Evolutionary conservation across 2,888 invertebrate species (phyloP).

Genomic region (Chloroclysta siterata): DNA sequence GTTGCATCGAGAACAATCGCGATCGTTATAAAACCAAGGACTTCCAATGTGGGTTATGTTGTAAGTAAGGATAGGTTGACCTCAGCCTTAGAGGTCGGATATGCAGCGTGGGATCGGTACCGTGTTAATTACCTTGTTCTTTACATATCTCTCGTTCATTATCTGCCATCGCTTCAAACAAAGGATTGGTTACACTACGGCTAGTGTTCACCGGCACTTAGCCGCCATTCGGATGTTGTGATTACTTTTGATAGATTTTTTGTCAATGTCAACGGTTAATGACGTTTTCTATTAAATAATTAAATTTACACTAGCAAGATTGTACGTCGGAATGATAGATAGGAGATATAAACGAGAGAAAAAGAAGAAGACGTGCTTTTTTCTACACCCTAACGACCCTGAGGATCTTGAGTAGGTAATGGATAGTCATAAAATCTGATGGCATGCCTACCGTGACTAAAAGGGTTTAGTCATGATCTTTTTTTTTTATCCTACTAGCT

Average conservation of each 20-base stretch:
- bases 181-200: slow-evolving; percentile 2
- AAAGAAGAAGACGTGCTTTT: too few relatives aligned
- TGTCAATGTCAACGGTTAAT: not conserved
- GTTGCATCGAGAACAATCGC: too few relatives aligned
- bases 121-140: slow-evolving; percentile 34
- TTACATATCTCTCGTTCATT: slow-evolving; percentile 31
- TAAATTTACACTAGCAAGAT: too few relatives aligned
- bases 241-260: not conserved
- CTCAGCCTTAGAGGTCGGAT: slow-evolving; percentile 1
- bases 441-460: too few relatives aligned
- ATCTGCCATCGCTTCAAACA: slow-evolving; percentile 15
- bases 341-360: too few relatives aligned
- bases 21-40: not conserved
- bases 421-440: too few relatives aligned
- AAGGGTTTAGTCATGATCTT: too few relatives aligned
- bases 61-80: slow-evolving; percentile 12
- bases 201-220: not conserved
- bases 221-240: not conserved
- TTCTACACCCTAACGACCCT: too few relatives aligned
- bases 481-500: too few relatives aligned
- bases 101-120: slow-evolving; percentile 31
- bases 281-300: too few relatives aligned
- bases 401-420: too few relatives aligned
- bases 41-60: not conserved
- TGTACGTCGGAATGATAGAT: too few relatives aligned